Evolutionary conservation across 53 echinoderm and acorn worm genomes (phyloP).

Genomic region (Holothuria leucospilota): DNA sequence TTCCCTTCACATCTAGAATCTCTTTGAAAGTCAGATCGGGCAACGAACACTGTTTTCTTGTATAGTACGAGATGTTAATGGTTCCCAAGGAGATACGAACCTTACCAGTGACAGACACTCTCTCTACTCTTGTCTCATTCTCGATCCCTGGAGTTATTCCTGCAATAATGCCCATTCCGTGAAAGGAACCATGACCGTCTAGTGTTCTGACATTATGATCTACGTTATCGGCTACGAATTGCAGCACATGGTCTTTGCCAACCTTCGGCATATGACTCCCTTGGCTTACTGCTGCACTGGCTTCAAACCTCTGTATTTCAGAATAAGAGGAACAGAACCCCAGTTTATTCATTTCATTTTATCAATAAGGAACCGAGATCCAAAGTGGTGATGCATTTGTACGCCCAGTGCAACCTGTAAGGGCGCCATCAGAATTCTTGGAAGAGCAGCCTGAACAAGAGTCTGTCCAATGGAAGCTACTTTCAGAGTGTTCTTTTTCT

Average conservation of each 20-base stretch:
- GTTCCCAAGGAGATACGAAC: background rate
- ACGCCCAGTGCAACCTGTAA: slow-evolving; percentile 64
- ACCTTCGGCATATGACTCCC: slow-evolving; percentile 42
- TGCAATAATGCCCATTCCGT: slow-evolving; percentile 80
- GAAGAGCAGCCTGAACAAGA: slow-evolving; percentile 35
- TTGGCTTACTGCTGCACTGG: background rate
- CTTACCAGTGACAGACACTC: slow-evolving; percentile 7
- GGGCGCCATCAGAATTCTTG: slow-evolving; percentile 53
- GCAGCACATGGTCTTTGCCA: slow-evolving; percentile 36
- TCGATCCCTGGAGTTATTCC: slow-evolving; percentile 65
- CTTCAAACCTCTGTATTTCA: slow-evolving; percentile 14
- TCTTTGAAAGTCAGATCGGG: background rate
- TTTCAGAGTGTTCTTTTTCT: slow-evolving; percentile 28
- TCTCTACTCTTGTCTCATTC: slow-evolving; percentile 37
- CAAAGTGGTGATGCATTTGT: slow-evolving; percentile 73
- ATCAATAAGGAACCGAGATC: slow-evolving; percentile 68
- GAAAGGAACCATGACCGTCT: slow-evolving; percentile 72
- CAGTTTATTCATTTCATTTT: slow-evolving; percentile 47
- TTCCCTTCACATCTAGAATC: background rate
- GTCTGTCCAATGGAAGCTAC: slow-evolving; percentile 66
- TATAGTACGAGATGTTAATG: slow-evolving; percentile 16
- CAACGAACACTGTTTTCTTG: background rate
- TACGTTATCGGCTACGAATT: slow-evolving; percentile 72
- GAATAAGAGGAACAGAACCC: slow-evolving; percentile 44
- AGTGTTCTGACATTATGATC: slow-evolving; percentile 75